These are phyloP conservation scores for Eumaeus atala DNA, from an alignment of 1,140 invertebrate species.

Conservation along the genomic window DNA sequence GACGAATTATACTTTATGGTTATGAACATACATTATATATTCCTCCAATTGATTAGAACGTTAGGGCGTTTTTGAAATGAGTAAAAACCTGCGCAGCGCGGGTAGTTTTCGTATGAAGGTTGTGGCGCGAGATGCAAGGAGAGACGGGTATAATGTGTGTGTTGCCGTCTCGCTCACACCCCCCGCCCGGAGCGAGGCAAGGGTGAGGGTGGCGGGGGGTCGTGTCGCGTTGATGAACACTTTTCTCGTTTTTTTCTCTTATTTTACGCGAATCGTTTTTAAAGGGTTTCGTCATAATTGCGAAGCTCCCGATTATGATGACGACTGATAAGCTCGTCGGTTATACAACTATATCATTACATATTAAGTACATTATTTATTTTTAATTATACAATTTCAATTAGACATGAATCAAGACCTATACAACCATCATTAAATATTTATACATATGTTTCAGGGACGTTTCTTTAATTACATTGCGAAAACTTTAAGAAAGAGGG, in stretches of 20 bases:
- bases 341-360: constrained; percentile 14
- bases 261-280: constrained; percentile 72
- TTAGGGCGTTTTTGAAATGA: constrained; percentile 30
- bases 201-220: constrained; percentile 40
- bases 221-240: constrained; percentile 73
- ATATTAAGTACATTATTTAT: too few species aligned
- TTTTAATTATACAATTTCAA: too few species aligned
- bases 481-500: background rate
- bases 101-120: constrained; percentile 71
- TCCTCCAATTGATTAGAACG: constrained; percentile 14
- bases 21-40: constrained; percentile 17
- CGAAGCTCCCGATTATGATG: constrained; percentile 65
- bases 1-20: constrained; percentile 28
- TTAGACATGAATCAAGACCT: too few species aligned
- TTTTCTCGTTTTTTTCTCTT: constrained; percentile 67
- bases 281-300: constrained; percentile 74
- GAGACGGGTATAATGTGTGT: constrained; percentile 34
- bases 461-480: constrained; percentile 12
- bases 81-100: constrained; percentile 52
- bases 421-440: too few species aligned
- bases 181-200: constrained; percentile 47
- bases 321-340: constrained; percentile 46
- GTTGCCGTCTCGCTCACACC: constrained; percentile 41
- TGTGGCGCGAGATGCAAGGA: constrained; percentile 64
- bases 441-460: constrained; percentile 17